phyloP scores from a whole-genome alignment of 2,113 vertebrate genomes.

The Hoplias malabaricus region DNA sequence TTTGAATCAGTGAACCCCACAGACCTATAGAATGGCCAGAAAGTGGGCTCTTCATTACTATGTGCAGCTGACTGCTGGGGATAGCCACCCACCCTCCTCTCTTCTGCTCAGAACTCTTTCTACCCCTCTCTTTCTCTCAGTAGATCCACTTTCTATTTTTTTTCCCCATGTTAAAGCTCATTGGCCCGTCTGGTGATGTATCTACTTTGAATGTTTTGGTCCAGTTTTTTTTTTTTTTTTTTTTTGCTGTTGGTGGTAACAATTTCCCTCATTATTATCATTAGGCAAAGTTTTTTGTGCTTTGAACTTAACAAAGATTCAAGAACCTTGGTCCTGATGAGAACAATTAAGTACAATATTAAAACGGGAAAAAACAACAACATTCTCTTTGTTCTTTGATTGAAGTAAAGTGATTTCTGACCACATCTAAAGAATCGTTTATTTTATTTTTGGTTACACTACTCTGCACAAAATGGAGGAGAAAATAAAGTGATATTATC shows the following conservation, averaged over 20 bases:
- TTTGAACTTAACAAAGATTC: no score
- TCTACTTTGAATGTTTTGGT: not conserved
- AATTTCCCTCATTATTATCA: not conserved
- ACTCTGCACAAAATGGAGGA: no score
- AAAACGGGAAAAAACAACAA: no score
- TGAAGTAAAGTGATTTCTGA: no score
- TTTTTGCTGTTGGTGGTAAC: not conserved
- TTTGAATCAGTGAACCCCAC: conserved; percentile 54
- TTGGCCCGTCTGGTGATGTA: not conserved
- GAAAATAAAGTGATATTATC: no score
- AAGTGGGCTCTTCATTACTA: conserved; percentile 54
- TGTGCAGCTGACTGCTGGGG: not conserved
- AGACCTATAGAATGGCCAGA: conserved; percentile 51
- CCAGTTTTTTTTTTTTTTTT: no score
- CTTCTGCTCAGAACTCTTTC: conserved; percentile 2
- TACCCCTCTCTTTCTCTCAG: not conserved
- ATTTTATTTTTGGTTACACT: no score
- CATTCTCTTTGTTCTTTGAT: no score
- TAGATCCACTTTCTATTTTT: not conserved
- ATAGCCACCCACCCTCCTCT: not conserved
- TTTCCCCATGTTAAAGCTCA: conserved; percentile 1
- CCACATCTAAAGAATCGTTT: no score
- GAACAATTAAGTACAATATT: no score
- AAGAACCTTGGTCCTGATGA: no score
- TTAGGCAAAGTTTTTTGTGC: not conserved